Conservation (phyloP, 2,797 vertebrate species). For the Rallus crepitans region DNA sequence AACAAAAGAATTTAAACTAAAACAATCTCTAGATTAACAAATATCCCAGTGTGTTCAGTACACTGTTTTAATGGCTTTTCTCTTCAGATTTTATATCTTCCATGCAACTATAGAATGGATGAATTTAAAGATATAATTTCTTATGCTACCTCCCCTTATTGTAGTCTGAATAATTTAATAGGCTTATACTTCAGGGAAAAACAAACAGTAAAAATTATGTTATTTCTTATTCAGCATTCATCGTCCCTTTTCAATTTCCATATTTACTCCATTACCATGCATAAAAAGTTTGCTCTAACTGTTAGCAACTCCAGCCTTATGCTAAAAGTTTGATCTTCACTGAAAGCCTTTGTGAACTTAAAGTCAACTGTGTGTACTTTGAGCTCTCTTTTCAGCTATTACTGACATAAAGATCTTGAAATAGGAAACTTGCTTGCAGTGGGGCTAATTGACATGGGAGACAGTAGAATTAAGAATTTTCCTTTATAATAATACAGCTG, state of each 20-base stretch:
- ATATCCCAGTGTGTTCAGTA: background rate
- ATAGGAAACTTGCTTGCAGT: background rate
- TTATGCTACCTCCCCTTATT: background rate
- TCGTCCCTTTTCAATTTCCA: background rate
- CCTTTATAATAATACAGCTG: background rate
- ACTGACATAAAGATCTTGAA: background rate
- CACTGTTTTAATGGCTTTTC: background rate
- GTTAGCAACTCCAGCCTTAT: background rate
- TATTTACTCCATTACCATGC: background rate
- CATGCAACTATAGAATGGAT: background rate
- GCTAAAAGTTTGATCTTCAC: background rate
- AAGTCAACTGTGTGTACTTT: background rate
- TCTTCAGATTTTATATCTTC: constrained; percentile 15
- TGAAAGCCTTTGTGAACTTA: background rate
- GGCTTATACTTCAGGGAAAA: background rate
- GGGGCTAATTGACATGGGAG: background rate
- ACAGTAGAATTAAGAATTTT: background rate
- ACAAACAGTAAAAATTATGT: background rate
- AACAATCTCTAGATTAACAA: background rate
- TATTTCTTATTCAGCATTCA: background rate
- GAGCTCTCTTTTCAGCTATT: background rate
- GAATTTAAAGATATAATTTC: constrained; percentile 19
- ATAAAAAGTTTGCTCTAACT: background rate
- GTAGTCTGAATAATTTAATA: constrained; percentile 31
- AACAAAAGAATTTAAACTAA: background rate